These are phyloP conservation scores for Monochamus alternatus DNA, from an alignment of 2,888 invertebrate genomes.

Conservation along the genomic window DNA sequence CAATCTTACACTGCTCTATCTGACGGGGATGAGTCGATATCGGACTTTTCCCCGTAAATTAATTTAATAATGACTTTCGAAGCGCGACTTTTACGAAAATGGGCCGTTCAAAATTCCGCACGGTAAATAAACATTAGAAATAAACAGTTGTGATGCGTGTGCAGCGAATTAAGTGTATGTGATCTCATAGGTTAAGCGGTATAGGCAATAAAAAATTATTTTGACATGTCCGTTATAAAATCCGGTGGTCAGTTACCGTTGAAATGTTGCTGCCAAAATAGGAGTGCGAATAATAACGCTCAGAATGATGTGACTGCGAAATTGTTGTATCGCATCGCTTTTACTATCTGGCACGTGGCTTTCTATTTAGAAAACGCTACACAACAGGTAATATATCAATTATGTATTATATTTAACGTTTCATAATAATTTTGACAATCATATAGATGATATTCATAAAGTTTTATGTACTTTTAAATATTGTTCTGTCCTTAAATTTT, in stretches of 20 bases:
- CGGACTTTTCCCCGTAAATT: background rate
- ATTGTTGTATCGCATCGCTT: constrained; percentile 81
- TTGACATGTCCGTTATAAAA: constrained; percentile 57
- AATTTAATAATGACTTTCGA: background rate
- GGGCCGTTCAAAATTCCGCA: background rate
- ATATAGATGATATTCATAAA: too few species aligned
- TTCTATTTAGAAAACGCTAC: constrained; percentile 78
- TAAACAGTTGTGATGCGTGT: constrained; percentile 38
- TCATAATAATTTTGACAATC: too few species aligned
- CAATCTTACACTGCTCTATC: constrained; percentile 16
- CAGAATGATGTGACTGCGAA: constrained; percentile 74
- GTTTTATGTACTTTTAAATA: too few species aligned
- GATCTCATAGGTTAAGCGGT: constrained; percentile 25
- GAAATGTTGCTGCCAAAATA: constrained; percentile 57
- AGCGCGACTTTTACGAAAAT: constrained; percentile 11
- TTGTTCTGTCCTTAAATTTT: too few species aligned
- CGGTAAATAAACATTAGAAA: too few species aligned
- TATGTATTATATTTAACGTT: too few species aligned
- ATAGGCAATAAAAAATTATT: constrained; percentile 31
- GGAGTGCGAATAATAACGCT: constrained; percentile 56
- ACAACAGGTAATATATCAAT: constrained; percentile 56
- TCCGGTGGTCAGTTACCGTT: constrained; percentile 56
- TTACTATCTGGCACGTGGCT: constrained; percentile 83
- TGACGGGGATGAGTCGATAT: background rate
- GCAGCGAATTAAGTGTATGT: constrained; percentile 34